Evolutionary conservation across 2,888 invertebrate genomes (phyloP), one percentile per base, ranked within the genome.

Genomic region (Lithophane socia): DNA sequence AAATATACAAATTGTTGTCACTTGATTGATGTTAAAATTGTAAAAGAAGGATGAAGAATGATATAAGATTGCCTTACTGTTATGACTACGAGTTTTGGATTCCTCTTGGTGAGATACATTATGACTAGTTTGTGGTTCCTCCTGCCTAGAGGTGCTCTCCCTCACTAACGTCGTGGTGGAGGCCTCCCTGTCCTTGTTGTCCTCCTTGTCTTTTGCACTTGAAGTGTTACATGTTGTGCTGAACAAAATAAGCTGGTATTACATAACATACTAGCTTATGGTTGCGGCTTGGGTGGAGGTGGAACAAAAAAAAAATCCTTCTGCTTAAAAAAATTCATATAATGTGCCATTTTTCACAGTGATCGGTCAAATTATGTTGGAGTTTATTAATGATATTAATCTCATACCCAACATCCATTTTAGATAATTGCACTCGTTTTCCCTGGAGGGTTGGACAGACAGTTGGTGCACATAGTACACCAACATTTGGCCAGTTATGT

Each of bases 71-170:
- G 75, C 93, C 96, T 94, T 90, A 96, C 96, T 96, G 89, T 92
- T 95, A 92, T 93, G 93, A 93, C 94, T 94, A 91, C 92, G 88
- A 88, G 89, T 91, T 93, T 93, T 95, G 86, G 89, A 88, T 80
- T 94, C 92, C 82, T 93, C 93, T 85, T 92, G 92, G 71, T 92
- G 93, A 90, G 93, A 92, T 93, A 92, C 77, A 91, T 93, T 94
- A 88, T 95, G 96, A 96, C 96, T 96, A 96, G 96, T 92, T 92
- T 94, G 92, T 86, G 93, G 92, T 91, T 93, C 88, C 77, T 91
- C 87, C 78, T 92, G 90, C 73, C 84, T 91, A 54, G 91, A 90
- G 75, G 91, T 91, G 82, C 90, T 91, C 76, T 92, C 92, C 84
- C 90, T 87, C 69, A 82, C 84, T 77, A 90, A 85, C 71, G 92